These are phyloP conservation scores for Hemichromis elongatus DNA, from an alignment of 2,113 vertebrate genomes.

Conservation along the genomic window DNA sequence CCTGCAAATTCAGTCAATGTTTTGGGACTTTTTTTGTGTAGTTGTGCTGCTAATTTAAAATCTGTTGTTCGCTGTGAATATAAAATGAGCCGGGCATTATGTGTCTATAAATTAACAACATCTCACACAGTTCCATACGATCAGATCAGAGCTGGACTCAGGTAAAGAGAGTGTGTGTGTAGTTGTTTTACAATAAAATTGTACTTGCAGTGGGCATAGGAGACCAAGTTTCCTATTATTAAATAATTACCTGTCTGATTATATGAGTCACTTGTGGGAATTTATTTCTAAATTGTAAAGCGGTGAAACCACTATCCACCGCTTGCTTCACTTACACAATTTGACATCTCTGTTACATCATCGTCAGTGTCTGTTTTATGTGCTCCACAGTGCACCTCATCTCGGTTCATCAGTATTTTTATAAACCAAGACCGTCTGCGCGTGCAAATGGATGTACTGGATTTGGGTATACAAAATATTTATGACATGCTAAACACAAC, in stretches of 20 bases:
- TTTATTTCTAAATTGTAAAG: not conserved
- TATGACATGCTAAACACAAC: slow-evolving; percentile 41
- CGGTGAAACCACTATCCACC: not conserved
- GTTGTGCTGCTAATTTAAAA: slow-evolving; percentile 40
- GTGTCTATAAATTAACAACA: not conserved
- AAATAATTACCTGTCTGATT: slow-evolving; percentile 58
- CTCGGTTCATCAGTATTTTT: slow-evolving; percentile 4
- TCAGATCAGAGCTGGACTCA: slow-evolving; percentile 41
- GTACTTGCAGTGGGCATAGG: not conserved
- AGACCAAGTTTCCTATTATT: slow-evolving; percentile 53
- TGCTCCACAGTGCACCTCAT: not conserved
- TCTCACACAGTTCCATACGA: slow-evolving; percentile 22
- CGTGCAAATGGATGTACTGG: slow-evolving; percentile 21
- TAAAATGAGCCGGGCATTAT: slow-evolving; percentile 23
- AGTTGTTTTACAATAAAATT: not conserved
- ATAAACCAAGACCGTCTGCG: not conserved
- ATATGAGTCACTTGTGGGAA: slow-evolving; percentile 48
- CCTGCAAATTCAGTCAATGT: not conserved
- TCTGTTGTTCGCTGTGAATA: slow-evolving; percentile 41
- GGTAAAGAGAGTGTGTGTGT: not conserved
- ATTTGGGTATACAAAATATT: slow-evolving; percentile 51
- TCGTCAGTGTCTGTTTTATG: slow-evolving; percentile 15
- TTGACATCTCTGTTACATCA: slow-evolving; percentile 6
- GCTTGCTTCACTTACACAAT: not conserved
- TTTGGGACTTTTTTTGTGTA: not conserved